Conservation (phyloP, 2,888 invertebrate species). For the Caenorhabditis angaria region DNA sequence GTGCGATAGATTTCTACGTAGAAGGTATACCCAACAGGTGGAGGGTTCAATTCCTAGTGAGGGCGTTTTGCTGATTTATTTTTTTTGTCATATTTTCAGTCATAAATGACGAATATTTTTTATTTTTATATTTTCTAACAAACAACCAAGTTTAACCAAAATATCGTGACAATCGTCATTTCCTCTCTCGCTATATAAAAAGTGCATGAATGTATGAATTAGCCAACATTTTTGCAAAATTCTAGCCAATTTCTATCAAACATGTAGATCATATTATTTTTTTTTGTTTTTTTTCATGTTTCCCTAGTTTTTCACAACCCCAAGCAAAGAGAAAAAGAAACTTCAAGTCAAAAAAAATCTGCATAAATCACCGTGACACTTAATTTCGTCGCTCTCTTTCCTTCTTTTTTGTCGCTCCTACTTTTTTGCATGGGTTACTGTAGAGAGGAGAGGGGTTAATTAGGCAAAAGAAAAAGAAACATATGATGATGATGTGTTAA, state of each 20-base stretch:
- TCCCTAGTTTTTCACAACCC: not conserved
- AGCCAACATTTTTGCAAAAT: not conserved
- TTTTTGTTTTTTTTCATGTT: not conserved
- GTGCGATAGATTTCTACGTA: no score
- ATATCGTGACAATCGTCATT: constrained; percentile 4
- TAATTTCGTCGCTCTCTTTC: not conserved
- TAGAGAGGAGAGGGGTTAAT: not conserved
- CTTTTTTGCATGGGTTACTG: not conserved
- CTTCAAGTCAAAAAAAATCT: not conserved
- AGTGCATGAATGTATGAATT: not conserved
- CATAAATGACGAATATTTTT: no score
- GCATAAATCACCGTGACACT: not conserved
- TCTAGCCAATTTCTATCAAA: constrained; percentile 1
- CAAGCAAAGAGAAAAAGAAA: not conserved
- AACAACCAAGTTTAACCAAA: no score
- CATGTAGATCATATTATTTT: no score
- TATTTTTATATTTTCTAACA: no score
- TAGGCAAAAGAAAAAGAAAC: not conserved
- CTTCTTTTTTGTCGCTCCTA: not conserved
- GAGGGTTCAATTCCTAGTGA: no score
- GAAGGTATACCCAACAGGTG: no score
- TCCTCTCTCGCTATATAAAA: not conserved
- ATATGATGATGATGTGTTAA: not conserved
- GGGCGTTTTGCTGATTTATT: no score
- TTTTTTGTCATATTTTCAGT: no score